phyloP scores from a whole-genome alignment of 1,140 invertebrate genomes.

The Drosophila arawakana region DNA sequence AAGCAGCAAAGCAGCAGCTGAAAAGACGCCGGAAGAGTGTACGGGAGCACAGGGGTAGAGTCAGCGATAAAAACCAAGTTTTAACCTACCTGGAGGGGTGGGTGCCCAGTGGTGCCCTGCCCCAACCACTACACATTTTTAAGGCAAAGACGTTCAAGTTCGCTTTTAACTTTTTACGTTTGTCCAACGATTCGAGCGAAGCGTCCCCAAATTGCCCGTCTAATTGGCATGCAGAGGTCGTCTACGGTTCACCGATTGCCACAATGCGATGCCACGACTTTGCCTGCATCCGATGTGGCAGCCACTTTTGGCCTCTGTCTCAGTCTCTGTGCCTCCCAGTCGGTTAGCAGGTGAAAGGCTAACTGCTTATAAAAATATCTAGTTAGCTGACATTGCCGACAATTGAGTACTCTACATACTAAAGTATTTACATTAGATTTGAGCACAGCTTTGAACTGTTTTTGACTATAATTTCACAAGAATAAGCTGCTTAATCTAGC shows the following conservation, averaged over 20 bases:
- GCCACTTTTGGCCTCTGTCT: not conserved
- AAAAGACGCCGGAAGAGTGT: not conserved
- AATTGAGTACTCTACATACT: not conserved
- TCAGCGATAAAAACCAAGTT: slow-evolving; percentile 46
- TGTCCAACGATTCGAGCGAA: slow-evolving; percentile 45
- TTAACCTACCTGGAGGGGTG: too few species aligned
- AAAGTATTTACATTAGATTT: too few species aligned
- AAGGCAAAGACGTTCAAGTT: slow-evolving; percentile 35
- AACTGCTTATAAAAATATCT: not conserved
- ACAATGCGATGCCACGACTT: slow-evolving; percentile 5
- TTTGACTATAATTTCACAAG: too few species aligned
- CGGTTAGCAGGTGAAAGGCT: not conserved
- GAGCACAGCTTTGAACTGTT: too few species aligned
- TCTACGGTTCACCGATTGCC: slow-evolving; percentile 55
- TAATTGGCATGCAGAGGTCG: slow-evolving; percentile 80
- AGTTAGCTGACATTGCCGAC: not conserved
- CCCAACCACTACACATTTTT: slow-evolving; percentile 30
- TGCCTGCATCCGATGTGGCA: slow-evolving; percentile 5
- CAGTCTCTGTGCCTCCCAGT: not conserved
- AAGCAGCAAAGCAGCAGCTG: slow-evolving; percentile 48
- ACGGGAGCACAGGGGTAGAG: not conserved
- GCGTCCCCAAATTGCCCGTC: slow-evolving; percentile 56
- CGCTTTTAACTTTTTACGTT: slow-evolving; percentile 59
- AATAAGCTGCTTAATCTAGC: too few species aligned
- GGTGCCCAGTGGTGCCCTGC: too few species aligned